These are phyloP conservation scores for Meloidogyne floridensis DNA, from an alignment of 1,140 invertebrate genomes.

Conservation along the genomic window DNA sequence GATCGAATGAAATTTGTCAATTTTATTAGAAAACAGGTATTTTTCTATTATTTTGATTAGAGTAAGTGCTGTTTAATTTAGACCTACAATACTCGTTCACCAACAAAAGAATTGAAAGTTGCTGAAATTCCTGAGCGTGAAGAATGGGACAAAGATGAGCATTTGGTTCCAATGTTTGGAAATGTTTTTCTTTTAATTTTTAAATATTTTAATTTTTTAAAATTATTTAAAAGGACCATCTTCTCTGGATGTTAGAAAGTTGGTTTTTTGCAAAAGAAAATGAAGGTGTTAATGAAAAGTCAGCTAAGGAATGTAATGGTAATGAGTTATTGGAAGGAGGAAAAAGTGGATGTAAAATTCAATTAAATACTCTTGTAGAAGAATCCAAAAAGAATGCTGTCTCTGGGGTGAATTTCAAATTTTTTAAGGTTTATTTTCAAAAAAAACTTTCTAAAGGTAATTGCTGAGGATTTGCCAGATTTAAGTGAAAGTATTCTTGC, in stretches of 20 bases:
- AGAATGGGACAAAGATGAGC: conserved; percentile 61
- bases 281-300: conserved; percentile 23
- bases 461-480: conserved; percentile 60
- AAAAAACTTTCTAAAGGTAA: conserved; percentile 37
- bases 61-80: background rate
- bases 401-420: conserved; percentile 47
- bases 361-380: conserved; percentile 44
- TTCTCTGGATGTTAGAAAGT: conserved; percentile 65
- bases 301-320: background rate
- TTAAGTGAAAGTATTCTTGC: conserved; percentile 45
- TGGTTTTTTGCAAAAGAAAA: conserved; percentile 48
- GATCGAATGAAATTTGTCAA: conserved; percentile 63
- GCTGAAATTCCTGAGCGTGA: conserved; percentile 49
- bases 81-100: conserved; percentile 31
- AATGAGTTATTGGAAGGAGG: conserved; percentile 22
- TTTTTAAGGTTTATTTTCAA: conserved; percentile 24
- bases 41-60: background rate
- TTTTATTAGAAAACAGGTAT: conserved; percentile 59
- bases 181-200: conserved; percentile 22
- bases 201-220: conserved; percentile 33
- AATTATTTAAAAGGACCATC: conserved; percentile 61
- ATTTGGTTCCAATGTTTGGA: conserved; percentile 61
- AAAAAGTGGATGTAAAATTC: conserved; percentile 27
- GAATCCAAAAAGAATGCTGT: conserved; percentile 62
- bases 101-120: conserved; percentile 30